Evolutionary conservation across 2,888 invertebrate species (phyloP).

Genomic region (Brachynemurus nebulosus): DNA sequence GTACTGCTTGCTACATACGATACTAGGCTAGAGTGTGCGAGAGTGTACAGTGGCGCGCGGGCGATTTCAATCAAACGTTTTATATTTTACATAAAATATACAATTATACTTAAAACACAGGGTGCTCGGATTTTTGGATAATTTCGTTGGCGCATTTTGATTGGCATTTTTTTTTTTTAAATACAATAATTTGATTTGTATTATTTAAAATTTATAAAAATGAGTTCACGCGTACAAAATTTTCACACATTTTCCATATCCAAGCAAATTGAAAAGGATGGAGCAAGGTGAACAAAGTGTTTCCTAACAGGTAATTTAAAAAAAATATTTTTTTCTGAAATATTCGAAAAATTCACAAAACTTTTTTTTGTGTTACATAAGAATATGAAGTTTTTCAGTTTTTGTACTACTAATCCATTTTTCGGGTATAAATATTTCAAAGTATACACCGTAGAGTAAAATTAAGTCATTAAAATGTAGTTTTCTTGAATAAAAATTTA

Average conservation of each 20-base stretch:
- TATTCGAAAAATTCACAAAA: not conserved
- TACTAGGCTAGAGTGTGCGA: too few relatives aligned
- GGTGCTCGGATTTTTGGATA: not conserved
- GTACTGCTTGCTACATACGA: too few relatives aligned
- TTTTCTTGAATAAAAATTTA: too few relatives aligned
- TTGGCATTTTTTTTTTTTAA: not conserved
- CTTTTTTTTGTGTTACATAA: too few relatives aligned
- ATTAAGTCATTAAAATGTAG: too few relatives aligned
- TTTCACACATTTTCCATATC: too few relatives aligned
- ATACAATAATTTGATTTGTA: not conserved
- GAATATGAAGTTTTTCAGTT: too few relatives aligned
- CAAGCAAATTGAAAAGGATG: conserved; percentile 3
- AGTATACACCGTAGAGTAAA: too few relatives aligned
- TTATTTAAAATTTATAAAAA: not conserved
- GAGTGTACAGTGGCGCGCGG: conserved; percentile 1
- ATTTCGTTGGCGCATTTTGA: not conserved
- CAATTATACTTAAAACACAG: not conserved
- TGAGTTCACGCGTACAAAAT: too few relatives aligned
- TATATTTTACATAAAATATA: not conserved
- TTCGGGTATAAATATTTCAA: too few relatives aligned
- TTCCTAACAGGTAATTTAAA: conserved; percentile 7
- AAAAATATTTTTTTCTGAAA: not conserved
- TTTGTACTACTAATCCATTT: too few relatives aligned
- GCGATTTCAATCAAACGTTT: not conserved
- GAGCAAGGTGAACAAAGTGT: conserved; percentile 6